Evolutionary conservation across 2,113 vertebrate genomes (phyloP).

Genomic region (Pyxicephalus adspersus): DNA sequence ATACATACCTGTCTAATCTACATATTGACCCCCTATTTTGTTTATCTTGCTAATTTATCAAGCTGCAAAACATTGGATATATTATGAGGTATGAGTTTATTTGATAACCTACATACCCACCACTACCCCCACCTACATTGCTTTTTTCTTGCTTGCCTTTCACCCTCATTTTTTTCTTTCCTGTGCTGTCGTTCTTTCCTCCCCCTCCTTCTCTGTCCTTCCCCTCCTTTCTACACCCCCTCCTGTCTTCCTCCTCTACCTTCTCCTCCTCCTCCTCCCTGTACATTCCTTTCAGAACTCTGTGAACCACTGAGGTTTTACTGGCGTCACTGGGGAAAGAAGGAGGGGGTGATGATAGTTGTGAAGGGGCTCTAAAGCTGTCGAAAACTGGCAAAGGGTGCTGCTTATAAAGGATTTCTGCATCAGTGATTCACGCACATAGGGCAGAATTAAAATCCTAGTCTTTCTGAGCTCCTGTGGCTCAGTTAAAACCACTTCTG

Average conservation of each 20-base stretch:
- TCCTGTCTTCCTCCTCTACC: slow-evolving; percentile 21
- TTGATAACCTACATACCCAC: neutral
- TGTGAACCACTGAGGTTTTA: slow-evolving; percentile 36
- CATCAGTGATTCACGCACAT: neutral
- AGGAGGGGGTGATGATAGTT: slow-evolving; percentile 17
- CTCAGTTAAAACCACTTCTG: neutral
- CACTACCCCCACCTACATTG: neutral
- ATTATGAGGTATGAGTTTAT: neutral
- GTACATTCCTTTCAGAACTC: slow-evolving; percentile 48
- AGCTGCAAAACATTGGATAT: neutral
- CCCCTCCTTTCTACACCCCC: slow-evolving; percentile 30
- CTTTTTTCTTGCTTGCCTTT: neutral
- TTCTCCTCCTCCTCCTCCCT: slow-evolving; percentile 37
- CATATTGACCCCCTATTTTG: neutral
- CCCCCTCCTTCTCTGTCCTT: slow-evolving; percentile 39
- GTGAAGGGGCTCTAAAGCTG: slow-evolving; percentile 11
- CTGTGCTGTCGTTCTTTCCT: slow-evolving; percentile 32
- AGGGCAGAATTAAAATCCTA: neutral
- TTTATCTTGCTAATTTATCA: neutral
- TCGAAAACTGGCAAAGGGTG: neutral
- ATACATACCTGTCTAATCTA: neutral
- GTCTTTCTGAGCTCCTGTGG: neutral
- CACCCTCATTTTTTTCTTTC: neutral
- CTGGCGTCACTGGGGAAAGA: slow-evolving; percentile 28
- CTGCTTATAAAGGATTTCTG: neutral